Base-by-base conservation (phyloP, 2,113 vertebrate species). In the Pomatostomus ruficeps region DNA sequence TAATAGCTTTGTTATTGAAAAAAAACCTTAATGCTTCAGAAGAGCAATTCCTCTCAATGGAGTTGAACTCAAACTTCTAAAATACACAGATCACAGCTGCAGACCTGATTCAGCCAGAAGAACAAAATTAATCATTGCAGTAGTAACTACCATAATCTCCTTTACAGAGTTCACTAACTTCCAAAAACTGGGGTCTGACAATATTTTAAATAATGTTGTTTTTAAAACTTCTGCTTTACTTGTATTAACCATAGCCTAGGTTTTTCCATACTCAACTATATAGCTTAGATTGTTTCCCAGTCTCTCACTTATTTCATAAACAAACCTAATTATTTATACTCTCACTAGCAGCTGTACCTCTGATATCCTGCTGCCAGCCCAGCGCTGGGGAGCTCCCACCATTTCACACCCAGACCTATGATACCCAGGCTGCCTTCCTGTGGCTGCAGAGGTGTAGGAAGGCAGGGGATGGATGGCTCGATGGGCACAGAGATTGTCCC, bases 401-500 rank as follows among this genome's bases (percentile, higher is more conserved):
- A 6, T 35, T 43, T 48, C 73, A 28, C 51, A 29, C 17, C 13
- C 38, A 72, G 38, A 9, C 18, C 43, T 76, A 26, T 55, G 58
- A 24, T 4, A 28, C 10, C 19, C 55, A 42, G 45, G n/a, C 29
- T 51, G 22, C 21, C 31, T 36, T 40, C 29, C 45, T 38, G 45
- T 31, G 23, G 20, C 54, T 52, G 2, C 58, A 80, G 49, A 52
- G 18, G 55, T 1, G 0, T 6, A 13, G 42, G 28, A 76, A 66
- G 22, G 35, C 40, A 68, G 45, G 45, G 21, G 17, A 22, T 20
- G 38, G 38, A 28, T 10, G 54, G 52, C 6, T 59, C 6, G 2
- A 14, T 33, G 31, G 7, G 26, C 2, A 3, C 2, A 3, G 21
- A 22, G 43, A 19, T 38, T 0, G 0, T 31, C 25, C 14, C 57